These are phyloP conservation scores for Cacatua alba DNA, from an alignment of 2,113 vertebrate species.

Conservation along the genomic window DNA sequence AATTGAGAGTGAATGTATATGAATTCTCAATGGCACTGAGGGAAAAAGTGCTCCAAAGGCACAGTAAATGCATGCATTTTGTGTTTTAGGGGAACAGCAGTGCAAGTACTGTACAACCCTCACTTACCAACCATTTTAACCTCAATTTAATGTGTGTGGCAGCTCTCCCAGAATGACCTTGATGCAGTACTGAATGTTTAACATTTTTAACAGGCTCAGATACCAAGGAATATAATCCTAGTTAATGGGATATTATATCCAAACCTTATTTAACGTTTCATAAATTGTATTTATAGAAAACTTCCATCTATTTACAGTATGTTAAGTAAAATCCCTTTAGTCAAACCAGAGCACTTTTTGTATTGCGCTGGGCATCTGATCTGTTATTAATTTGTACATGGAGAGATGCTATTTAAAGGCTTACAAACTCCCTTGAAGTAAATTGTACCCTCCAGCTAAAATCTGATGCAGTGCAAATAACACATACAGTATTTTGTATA, in stretches of 20 bases:
- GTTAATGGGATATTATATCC: constrained; percentile 16
- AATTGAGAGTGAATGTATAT: background rate
- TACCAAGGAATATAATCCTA: constrained; percentile 35
- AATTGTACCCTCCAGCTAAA: constrained; percentile 75
- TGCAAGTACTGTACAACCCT: constrained; percentile 60
- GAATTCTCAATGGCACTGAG: constrained; percentile 13
- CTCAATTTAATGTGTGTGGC: constrained; percentile 42
- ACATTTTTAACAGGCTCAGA: constrained; percentile 45
- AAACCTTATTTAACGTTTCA: constrained; percentile 42
- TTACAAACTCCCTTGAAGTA: constrained; percentile 71
- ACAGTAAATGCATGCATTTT: constrained; percentile 45
- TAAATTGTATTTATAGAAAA: constrained; percentile 33
- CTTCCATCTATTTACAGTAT: constrained; percentile 43
- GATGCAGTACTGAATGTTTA: constrained; percentile 23
- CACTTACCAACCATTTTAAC: constrained; percentile 60
- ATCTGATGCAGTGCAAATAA: constrained; percentile 67
- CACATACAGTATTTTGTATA: background rate
- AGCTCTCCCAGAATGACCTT: constrained; percentile 54
- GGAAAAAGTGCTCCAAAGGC: background rate
- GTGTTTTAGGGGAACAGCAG: constrained; percentile 40
- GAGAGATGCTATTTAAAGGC: constrained; percentile 70
- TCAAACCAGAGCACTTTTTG: background rate
- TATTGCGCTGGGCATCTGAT: constrained; percentile 12
- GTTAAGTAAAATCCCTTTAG: constrained; percentile 47
- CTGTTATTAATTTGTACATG: constrained; percentile 73